Conservation (phyloP, 1,140 invertebrate species). For the Doryteuthis pealeii region DNA sequence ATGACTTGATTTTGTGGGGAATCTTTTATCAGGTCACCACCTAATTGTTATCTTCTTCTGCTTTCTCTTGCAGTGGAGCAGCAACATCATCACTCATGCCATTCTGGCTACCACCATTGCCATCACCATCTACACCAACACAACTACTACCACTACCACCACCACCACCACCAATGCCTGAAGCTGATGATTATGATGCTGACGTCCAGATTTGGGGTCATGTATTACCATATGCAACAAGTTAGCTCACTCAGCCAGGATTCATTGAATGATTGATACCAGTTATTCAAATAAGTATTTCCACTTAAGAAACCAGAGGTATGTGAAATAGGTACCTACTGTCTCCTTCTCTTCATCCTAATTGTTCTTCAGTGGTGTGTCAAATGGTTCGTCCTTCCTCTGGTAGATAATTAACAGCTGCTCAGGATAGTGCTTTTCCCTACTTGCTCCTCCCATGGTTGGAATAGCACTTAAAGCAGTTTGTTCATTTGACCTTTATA, state of each 20-base stretch:
- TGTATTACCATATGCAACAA: neutral
- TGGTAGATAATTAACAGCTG: neutral
- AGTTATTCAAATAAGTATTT: slow-evolving; percentile 9
- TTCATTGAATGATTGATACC: neutral
- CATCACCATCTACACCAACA: no score
- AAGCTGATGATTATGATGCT: no score
- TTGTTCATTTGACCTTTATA: neutral
- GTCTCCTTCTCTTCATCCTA: neutral
- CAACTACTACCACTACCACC: no score
- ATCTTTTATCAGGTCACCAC: no score
- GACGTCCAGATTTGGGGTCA: neutral
- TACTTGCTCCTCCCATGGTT: neutral
- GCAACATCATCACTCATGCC: neutral
- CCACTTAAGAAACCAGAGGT: slow-evolving; percentile 13
- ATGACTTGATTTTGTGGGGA: no score
- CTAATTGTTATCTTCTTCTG: neutral
- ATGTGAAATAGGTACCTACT: slow-evolving; percentile 15
- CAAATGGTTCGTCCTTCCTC: neutral
- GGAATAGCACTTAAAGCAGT: neutral
- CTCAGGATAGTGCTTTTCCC: neutral
- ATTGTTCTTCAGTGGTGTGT: neutral
- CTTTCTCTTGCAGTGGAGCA: neutral
- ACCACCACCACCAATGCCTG: no score
- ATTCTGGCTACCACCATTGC: no score
- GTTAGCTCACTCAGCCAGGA: slow-evolving; percentile 1